phyloP scores from a whole-genome alignment of 2,113 vertebrate species.

The Saccopteryx leptura region DNA sequence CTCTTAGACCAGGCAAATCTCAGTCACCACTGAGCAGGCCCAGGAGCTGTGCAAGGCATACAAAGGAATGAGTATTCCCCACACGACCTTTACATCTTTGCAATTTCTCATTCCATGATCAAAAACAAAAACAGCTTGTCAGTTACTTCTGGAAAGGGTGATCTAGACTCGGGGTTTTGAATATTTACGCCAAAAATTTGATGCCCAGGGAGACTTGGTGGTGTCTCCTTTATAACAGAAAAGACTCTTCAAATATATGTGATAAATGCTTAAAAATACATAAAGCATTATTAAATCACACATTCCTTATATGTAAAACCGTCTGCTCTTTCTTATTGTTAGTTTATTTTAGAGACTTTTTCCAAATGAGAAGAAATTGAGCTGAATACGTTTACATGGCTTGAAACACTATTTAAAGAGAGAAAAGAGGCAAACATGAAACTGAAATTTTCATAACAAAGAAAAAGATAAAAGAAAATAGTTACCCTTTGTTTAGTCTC shows the following conservation, averaged over 20 bases:
- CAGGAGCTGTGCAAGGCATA: background rate
- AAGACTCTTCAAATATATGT: background rate
- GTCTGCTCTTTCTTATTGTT: constrained; percentile 46
- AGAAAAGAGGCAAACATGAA: constrained; percentile 68
- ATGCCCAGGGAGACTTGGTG: background rate
- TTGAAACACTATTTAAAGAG: constrained; percentile 81
- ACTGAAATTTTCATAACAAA: constrained; percentile 78
- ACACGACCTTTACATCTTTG: background rate
- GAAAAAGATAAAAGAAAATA: constrained; percentile 80
- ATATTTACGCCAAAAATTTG: background rate
- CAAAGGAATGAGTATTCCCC: no score
- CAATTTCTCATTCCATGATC: constrained; percentile 11
- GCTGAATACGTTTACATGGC: constrained; percentile 70
- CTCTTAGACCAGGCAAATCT: background rate
- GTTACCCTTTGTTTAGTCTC: constrained; percentile 80
- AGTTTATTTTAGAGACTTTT: constrained; percentile 63
- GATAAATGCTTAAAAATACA: constrained; percentile 13
- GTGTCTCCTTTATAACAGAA: background rate
- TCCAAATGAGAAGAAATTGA: constrained; percentile 63
- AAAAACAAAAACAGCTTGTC: background rate
- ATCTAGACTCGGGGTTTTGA: background rate
- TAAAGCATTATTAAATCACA: background rate
- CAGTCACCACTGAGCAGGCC: background rate
- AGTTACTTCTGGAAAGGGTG: background rate
- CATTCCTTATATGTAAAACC: constrained; percentile 8